phyloP scores from a whole-genome alignment of 1,140 invertebrate genomes.

The Cecropterus lyciades region DNA sequence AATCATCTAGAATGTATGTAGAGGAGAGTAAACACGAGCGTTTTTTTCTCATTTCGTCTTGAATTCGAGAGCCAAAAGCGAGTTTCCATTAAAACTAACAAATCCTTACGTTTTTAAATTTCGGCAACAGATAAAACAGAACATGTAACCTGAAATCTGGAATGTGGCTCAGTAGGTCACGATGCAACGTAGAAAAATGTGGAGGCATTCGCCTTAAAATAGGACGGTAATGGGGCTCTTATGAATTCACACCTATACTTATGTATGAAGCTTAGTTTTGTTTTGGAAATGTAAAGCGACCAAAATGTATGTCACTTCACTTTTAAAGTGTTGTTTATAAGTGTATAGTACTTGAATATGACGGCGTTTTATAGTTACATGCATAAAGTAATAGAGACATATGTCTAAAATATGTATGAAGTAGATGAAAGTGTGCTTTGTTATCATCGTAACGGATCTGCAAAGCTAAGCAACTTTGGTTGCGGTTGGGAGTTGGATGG shows the following conservation, averaged over 20 bases:
- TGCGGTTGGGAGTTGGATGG: too few relatives aligned
- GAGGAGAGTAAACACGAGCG: too few relatives aligned
- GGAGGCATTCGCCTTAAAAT: constrained; percentile 18
- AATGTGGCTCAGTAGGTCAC: constrained; percentile 22
- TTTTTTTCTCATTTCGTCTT: background rate
- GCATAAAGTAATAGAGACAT: too few relatives aligned
- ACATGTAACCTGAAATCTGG: background rate
- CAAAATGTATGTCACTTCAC: background rate
- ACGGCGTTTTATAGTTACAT: too few relatives aligned
- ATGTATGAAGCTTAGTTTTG: constrained; percentile 1
- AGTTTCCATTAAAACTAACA: background rate
- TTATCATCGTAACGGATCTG: too few relatives aligned
- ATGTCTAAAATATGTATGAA: too few relatives aligned
- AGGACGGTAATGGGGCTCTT: constrained; percentile 16
- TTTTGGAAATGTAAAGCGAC: background rate
- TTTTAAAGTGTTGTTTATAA: background rate
- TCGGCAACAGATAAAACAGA: constrained; percentile 2
- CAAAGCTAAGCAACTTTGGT: too few relatives aligned
- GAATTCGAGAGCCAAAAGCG: too few relatives aligned
- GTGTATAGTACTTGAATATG: too few relatives aligned
- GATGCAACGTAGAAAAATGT: constrained; percentile 7
- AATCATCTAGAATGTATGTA: too few relatives aligned
- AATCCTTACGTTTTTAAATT: constrained; percentile 13
- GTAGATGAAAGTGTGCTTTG: too few relatives aligned
- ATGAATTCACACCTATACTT: constrained; percentile 15